Percentiles rank a stretch among this genome's conserved stretches.
phyloP scores from a whole-genome alignment of 2,888 invertebrate species.

The Phania funesta region DNA sequence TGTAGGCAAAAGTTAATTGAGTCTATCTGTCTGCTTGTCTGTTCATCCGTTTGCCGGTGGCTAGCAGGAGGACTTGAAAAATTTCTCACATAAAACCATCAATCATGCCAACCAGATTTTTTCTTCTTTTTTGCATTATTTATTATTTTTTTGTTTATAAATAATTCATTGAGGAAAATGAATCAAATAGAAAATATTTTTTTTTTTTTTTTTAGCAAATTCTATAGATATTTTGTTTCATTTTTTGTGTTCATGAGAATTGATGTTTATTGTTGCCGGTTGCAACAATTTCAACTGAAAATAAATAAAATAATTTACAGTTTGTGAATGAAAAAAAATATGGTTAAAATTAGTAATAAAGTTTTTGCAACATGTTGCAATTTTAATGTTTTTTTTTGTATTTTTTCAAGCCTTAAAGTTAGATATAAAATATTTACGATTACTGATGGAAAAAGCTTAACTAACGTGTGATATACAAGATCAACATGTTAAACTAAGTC shows the following conservation, averaged over 20 bases:
- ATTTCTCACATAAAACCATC: constrained; percentile 59
- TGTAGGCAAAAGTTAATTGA: constrained; percentile 53
- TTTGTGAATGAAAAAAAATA: background rate
- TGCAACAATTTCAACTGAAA: constrained; percentile 10
- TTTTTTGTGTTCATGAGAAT: constrained; percentile 23
- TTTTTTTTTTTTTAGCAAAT: constrained; percentile 36
- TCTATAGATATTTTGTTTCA: constrained; percentile 36
- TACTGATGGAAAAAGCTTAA: too few relatives aligned
- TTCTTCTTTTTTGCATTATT: constrained; percentile 21
- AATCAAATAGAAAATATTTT: constrained; percentile 32
- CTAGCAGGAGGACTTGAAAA: constrained; percentile 53
- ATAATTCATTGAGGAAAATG: constrained; percentile 48
- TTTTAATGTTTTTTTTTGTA: too few relatives aligned
- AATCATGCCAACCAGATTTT: constrained; percentile 29
- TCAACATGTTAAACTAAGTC: too few relatives aligned
- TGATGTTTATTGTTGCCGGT: background rate
- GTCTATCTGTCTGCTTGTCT: constrained; percentile 8
- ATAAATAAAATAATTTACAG: background rate
- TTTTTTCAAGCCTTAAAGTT: too few relatives aligned
- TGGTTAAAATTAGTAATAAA: background rate
- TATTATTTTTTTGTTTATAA: constrained; percentile 29
- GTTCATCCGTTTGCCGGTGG: constrained; percentile 5
- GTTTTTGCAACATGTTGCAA: background rate
- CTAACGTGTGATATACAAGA: too few relatives aligned
- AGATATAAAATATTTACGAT: too few relatives aligned